Evolutionary conservation across 2,888 invertebrate genomes (phyloP).

Genomic region (Phalera bucephala): DNA sequence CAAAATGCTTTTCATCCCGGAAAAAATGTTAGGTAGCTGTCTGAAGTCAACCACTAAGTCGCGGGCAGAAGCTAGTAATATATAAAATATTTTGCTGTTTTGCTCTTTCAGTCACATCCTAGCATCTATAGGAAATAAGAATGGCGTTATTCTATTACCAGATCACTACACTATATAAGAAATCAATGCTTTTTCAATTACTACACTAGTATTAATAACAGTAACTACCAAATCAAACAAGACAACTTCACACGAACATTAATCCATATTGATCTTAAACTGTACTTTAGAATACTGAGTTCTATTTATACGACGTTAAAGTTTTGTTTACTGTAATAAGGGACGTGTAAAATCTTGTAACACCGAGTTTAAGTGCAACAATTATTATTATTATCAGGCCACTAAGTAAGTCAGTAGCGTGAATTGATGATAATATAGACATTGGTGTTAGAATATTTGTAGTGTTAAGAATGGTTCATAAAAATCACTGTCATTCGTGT

Average conservation of each 20-base stretch:
- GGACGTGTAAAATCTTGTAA: slow-evolving; percentile 19
- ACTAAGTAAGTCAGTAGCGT: slow-evolving; percentile 51
- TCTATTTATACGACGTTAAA: background rate
- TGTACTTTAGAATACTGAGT: background rate
- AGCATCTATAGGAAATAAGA: too few relatives aligned
- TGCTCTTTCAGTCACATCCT: too few relatives aligned
- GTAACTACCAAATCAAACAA: slow-evolving; percentile 31
- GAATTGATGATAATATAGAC: slow-evolving; percentile 51
- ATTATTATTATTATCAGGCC: slow-evolving; percentile 46
- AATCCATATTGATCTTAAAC: slow-evolving; percentile 20
- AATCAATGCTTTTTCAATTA: too few relatives aligned
- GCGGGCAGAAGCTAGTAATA: too few relatives aligned
- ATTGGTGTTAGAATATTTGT: slow-evolving; percentile 5
- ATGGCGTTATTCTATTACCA: too few relatives aligned
- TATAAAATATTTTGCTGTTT: too few relatives aligned
- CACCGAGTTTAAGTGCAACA: slow-evolving; percentile 34
- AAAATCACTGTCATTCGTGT: too few relatives aligned
- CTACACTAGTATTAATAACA: slow-evolving; percentile 24
- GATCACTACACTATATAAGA: too few relatives aligned
- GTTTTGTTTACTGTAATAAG: slow-evolving; percentile 8
- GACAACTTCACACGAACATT: slow-evolving; percentile 31
- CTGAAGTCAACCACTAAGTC: too few relatives aligned
- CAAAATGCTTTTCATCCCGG: too few relatives aligned
- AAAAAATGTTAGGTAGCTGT: too few relatives aligned
- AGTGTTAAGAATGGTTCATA: too few relatives aligned